Conservation (phyloP, 2,113 vertebrate genomes). For the Laticauda laticaudata region DNA sequence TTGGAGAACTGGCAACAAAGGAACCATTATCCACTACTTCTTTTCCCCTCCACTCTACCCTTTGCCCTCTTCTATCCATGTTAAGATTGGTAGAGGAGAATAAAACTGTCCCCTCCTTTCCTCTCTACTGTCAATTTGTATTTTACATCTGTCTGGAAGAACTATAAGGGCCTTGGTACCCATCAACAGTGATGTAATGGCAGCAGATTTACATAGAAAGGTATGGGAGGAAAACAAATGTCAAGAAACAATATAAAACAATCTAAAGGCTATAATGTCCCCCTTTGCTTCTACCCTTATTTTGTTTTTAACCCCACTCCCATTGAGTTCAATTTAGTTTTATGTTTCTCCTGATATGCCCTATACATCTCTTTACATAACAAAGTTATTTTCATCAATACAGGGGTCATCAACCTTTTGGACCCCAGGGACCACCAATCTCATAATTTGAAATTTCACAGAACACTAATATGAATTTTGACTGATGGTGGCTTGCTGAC, state of each 20-base stretch:
- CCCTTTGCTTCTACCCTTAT: too few relatives aligned
- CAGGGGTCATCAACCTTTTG: too few relatives aligned
- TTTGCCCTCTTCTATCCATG: not conserved
- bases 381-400: too few relatives aligned
- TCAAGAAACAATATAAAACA: not conserved
- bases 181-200: too few relatives aligned
- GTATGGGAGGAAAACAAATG: not conserved
- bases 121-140: not conserved
- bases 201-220: not conserved
- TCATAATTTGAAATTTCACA: too few relatives aligned
- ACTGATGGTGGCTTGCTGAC: too few relatives aligned
- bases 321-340: too few relatives aligned
- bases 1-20: not conserved
- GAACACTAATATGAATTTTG: too few relatives aligned
- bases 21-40: not conserved
- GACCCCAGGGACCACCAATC: too few relatives aligned
- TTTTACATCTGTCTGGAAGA: not conserved
- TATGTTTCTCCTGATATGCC: too few relatives aligned
- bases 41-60: not conserved
- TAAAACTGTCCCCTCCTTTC: not conserved
- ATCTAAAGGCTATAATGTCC: not conserved
- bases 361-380: too few relatives aligned
- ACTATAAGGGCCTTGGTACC: not conserved
- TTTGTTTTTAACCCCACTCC: too few relatives aligned
- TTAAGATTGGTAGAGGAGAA: not conserved